A percentile compares a stretch with the other conserved stretches of the same genome.
phyloP scores from a whole-genome alignment of 2,113 vertebrate species.

The Rattus norvegicus region GRCr8 NC_086026.1:73173001-73173500 shows the following conservation, averaged over 20 bases:
- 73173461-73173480: background rate
- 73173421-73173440: background rate
- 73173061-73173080: background rate
- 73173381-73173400: background rate
- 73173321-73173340: background rate
- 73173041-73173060: background rate
- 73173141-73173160: background rate
- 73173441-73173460: background rate
- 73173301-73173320: background rate
- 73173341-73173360: background rate
- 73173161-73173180: background rate
- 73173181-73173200: background rate
- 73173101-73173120: background rate
- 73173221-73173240: constrained; percentile 29
- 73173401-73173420: background rate
- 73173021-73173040: background rate
- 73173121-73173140: background rate
- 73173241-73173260: background rate
- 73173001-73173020: background rate
- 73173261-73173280: constrained; percentile 8
- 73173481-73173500: background rate
- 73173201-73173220: constrained; percentile 20
- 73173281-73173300: constrained; percentile 30
- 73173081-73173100: background rate
- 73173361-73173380: background rate